Evolutionary conservation across 64 coral and sea anemone species (phyloP), one percentile per base, ranked within the genome.

Genomic region (Pocillopora verrucosa): DNA sequence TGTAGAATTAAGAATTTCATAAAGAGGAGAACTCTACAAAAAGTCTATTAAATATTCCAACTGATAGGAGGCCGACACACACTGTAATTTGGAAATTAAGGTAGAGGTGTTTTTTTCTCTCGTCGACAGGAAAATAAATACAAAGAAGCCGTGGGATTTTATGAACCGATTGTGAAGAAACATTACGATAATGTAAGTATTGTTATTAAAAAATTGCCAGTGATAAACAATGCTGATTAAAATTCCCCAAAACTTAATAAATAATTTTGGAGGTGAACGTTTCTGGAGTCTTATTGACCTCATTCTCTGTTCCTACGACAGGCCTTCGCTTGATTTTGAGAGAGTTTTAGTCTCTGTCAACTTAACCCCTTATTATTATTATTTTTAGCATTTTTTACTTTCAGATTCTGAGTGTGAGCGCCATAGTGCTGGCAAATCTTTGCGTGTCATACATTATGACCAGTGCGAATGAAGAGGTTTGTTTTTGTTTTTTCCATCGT

Each of bases 381-480:
- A 51, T 51, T 51, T 4, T 51, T 51, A 51, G 3, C 7, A 51
- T 83, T 10, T 1, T 12, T 70, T 68, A 61, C 83, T 70, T 91
- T 4, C 74, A 99, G 97, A 99, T 99, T 38, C 89, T 99, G n/a
- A 95, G 93, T 84, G 97, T 99, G 16, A 99, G 97, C 59, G 97
- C 97, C 2, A 99, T 99, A 59, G 94, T 99, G 4, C 80, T 99
- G 62, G 96, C 96, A 77, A 99, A 99, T 76, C 91, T 99, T 14
- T 99, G 96, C 85, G 96, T 99, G 7, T 99, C 96, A 1, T 99
- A 99, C 80, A 99, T 99, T 76, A 95, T 99, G 93, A 99, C 96
- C 58, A 99, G 96, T 58, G 94, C 93, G 14, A 99, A 99, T 58
- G 96, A 99, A 91, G 96, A 99, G 96, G 96, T 99, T 73, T 30